Base-by-base conservation (phyloP, 2,797 vertebrate genomes). In the Leptodactylus fallax region DNA sequence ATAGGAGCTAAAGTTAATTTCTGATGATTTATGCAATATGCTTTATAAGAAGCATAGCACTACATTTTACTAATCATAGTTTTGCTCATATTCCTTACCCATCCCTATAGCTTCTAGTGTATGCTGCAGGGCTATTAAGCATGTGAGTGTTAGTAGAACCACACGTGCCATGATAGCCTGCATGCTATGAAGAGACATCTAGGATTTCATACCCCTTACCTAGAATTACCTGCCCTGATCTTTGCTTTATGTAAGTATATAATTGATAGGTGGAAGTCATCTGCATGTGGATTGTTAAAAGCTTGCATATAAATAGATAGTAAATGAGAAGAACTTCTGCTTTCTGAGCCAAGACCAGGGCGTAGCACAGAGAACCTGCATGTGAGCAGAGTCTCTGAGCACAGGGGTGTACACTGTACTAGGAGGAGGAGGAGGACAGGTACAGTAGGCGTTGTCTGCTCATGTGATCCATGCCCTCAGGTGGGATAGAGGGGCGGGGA, bases 191-290 rank as follows among this genome's bases (percentile, higher is more conserved):
- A 6, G n/a, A 69, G 27, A 17, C 6, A 71, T 71, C 27, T 19
- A 16, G 71, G 17, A 9, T 49, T 71, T 6, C 21, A 53, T 21
- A 10, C 5, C 58, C n/a, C 55, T 25, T 36, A 17, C 51, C 3
- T 19, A 11, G 17, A 19, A 79, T 25, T 11, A 36, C 25, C 12
- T 36, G 17, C 55, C 6, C 7, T 78, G 72, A 85, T 78, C 83
- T 78, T 65, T 78, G 72, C 56, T 77, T 63, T 12, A 53, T 21
- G 49, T 12, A 27, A 77, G 83, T 78, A 16, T 63, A 85, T 85
- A 53, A 85, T 78, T 77, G 51, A 65, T 65, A 85, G 83, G 45
- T 77, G 74, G n/a, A 85, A 85, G 16, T 74, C 12, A 74, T 45
- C 17, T 45, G 36, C 13, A 25, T 58, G 10, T 13, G 17, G 17